Base-by-base conservation (phyloP, 2,113 vertebrate species). In the Synodontis membranacea region DNA sequence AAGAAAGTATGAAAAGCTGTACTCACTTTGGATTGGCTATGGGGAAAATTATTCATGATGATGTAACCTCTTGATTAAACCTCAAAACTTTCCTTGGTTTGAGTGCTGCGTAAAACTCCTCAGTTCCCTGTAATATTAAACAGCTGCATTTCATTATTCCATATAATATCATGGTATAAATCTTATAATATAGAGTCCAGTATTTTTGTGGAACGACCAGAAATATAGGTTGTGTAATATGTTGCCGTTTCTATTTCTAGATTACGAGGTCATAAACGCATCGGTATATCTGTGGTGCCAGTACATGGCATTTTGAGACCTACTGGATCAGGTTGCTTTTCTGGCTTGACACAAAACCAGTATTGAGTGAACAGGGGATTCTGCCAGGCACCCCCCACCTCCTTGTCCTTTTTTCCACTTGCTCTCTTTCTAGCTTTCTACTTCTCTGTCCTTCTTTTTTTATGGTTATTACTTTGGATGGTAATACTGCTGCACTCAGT, bases 311-410 rank as follows among this genome's bases (percentile, higher is more conserved):
- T 89, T 89, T 89, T 44, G 42, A 75, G 52, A 83, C 39, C 70
- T 8, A 9, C 7, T 78, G 80, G 86, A 87, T 89, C 88, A 80
- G 80, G 79, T 89, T 89, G 83, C 88, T 82, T 56, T 87, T n/a
- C 75, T 85, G 70, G 79, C 70, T 78, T 25, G 19, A 84, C 83
- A 89, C 86, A 89, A 88, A 84, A 84, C 81, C 84, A 80, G 82
- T 56, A 80, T 82, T 86, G 80, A 87, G 70, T 48, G 80, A 74
- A 74, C 72, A 60, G 50, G 78, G 82, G 76, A 42, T 10, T 54
- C 34, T 87, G 83, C 83, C 83, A 86, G 76, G 68, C 64, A 62
- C 85, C 54, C 84, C 84, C 81, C 80, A 62, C 60, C 78, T 81
- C 39, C n/a, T 80, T 79, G 76, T 72, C 58, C 23, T 56, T 80